These are phyloP conservation scores for Chloebia gouldiae DNA, from an alignment of 2,113 vertebrate species.

Conservation along the genomic window DNA sequence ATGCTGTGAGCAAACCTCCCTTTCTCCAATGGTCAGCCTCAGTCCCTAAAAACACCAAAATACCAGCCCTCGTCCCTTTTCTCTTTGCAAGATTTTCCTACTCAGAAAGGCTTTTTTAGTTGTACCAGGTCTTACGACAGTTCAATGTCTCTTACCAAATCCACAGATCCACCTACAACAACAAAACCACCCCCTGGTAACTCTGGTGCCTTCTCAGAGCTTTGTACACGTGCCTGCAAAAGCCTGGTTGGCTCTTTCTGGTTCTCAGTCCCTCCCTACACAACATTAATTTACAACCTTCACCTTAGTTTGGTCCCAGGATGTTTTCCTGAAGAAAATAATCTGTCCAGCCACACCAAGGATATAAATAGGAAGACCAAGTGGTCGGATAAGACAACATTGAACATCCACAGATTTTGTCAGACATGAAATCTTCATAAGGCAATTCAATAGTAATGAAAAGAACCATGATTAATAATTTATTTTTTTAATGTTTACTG, in stretches of 20 bases:
- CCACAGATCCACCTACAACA: neutral
- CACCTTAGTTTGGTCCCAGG: neutral
- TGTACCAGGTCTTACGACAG: neutral
- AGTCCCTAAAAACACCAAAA: neutral
- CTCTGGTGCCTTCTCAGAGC: neutral
- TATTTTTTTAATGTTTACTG: slow-evolving; percentile 20
- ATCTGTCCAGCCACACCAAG: neutral
- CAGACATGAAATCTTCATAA: neutral
- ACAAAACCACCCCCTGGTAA: neutral
- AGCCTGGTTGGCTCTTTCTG: neutral
- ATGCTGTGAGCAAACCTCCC: neutral
- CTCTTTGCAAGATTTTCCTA: neutral
- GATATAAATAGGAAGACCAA: neutral
- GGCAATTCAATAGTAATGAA: neutral
- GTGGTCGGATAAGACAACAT: neutral
- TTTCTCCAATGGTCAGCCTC: accelerated
- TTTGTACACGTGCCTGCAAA: neutral
- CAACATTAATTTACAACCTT: neutral
- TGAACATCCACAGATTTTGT: neutral
- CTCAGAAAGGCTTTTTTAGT: neutral
- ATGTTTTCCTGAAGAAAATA: neutral
- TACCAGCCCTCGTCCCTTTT: neutral
- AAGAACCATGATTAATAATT: slow-evolving; percentile 29
- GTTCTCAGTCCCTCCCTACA: neutral
- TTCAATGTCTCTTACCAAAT: accelerated